Evolutionary conservation across 2,888 invertebrate species (phyloP), one percentile per base, ranked within the genome.

Genomic region (Lithophane leautieri): DNA sequence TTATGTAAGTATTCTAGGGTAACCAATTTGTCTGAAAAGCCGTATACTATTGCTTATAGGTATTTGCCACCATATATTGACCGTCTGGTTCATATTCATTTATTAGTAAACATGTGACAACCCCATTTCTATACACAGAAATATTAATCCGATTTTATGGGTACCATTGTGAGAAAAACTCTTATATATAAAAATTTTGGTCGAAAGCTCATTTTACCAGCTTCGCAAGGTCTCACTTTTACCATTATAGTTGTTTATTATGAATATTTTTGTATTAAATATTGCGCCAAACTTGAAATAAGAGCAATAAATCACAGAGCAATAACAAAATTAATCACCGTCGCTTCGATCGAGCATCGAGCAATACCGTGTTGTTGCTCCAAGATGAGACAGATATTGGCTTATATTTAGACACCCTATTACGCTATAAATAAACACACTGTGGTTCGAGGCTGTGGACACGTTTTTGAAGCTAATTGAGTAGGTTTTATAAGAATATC

Each of bases 321-420:
- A 69, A 73, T 77, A 81, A 66, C 67, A 63, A 84, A 73, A 85
- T 81, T 85, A 82, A 81, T 74, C 82, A 81, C 63, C 70, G 71
- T 78, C 62, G 56, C 60, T 52, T 78, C 52, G 62, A 73, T 62
- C 68, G 52, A 73, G 28, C 34, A 68, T 80, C 28, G 58, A 60
- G 42, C 52, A 66, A 77, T 68, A 73, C 67, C 67, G 12, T 40
- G 71, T 60, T 74, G 72, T 74, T 73, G 67, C 52, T 72, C 47
- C 40, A 56, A 83, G 73, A 82, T 60, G 73, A 67, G 62, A 60
- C 61, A 72, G 68, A 70, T 78, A 74, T 74, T 66, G 71, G 52
- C 25, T 56, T 69, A 69, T 81, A 72, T 76, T 80, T 67, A 76
- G 66, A 70, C 67, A 44, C 11, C 60, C 56, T 47, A 70, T 68